These are phyloP conservation scores for Arizona elegans DNA, from an alignment of 2,113 vertebrate species.

Conservation along the genomic window DNA sequence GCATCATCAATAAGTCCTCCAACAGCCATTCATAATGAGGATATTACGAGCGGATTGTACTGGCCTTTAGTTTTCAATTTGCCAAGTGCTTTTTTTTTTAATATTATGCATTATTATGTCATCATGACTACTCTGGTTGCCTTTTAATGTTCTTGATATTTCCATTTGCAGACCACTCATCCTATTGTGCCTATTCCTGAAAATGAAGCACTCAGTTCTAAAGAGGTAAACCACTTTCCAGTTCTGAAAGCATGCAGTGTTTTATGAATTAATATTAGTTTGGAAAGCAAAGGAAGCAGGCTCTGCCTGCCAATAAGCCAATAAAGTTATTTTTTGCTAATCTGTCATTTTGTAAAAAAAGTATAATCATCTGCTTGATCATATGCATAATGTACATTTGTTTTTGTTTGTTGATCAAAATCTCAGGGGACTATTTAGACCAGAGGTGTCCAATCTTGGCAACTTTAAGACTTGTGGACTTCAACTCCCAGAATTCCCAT, in stretches of 20 bases:
- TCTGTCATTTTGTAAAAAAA: not conserved
- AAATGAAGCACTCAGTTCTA: conserved; percentile 69
- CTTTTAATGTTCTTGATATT: conserved; percentile 30
- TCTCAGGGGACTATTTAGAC: not conserved
- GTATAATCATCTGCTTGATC: not conserved
- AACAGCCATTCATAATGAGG: not conserved
- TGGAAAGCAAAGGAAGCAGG: not conserved
- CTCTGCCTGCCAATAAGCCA: not conserved
- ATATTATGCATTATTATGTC: not conserved
- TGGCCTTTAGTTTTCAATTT: not conserved
- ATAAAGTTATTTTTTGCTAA: not conserved
- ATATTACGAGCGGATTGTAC: not conserved
- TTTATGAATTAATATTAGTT: not conserved
- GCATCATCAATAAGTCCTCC: too few species aligned
- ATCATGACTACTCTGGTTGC: not conserved
- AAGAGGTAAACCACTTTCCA: conserved; percentile 66
- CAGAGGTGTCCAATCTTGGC: not conserved
- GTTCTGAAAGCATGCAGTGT: conserved; percentile 1
- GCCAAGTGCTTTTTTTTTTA: not conserved
- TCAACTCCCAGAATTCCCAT: not conserved
- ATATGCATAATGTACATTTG: not conserved
- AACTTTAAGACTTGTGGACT: not conserved
- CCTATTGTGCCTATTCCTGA: conserved; percentile 76
- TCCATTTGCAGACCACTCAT: conserved; percentile 64
- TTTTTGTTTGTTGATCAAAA: not conserved